These are phyloP conservation scores for Cephus nigrinus DNA, from an alignment of 2,888 invertebrate species.

Conservation along the genomic window DNA sequence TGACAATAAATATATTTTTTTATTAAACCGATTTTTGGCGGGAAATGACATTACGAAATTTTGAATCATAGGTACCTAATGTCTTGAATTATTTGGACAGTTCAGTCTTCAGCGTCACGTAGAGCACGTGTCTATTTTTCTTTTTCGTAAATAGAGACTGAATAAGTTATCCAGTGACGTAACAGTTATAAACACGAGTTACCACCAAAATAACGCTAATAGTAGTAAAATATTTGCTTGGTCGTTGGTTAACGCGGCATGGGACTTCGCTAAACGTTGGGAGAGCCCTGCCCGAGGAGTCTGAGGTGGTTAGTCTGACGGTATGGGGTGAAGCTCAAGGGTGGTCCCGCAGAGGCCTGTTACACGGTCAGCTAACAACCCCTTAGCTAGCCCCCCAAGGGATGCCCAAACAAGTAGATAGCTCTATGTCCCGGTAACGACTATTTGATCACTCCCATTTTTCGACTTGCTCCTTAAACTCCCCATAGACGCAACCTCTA, in stretches of 20 bases:
- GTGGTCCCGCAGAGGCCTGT: slow-evolving; percentile 56
- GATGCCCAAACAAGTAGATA: slow-evolving; percentile 45
- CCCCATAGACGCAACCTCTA: no score
- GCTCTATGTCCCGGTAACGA: slow-evolving; percentile 46
- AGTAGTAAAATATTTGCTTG: slow-evolving; percentile 37
- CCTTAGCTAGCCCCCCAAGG: slow-evolving; percentile 49
- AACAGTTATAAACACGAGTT: not conserved
- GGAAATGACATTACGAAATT: no score
- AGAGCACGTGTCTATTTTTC: no score
- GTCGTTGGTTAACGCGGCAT: slow-evolving; percentile 14
- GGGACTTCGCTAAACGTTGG: slow-evolving; percentile 26
- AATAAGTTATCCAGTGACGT: no score
- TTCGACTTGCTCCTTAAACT: slow-evolving; percentile 10
- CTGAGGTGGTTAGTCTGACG: slow-evolving; percentile 12
- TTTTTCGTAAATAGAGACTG: no score
- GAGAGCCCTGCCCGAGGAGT: slow-evolving; percentile 6
- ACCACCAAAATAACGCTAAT: slow-evolving; percentile 26
- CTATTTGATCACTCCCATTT: slow-evolving; percentile 52
- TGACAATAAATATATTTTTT: no score
- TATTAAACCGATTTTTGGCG: no score
- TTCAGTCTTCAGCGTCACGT: no score
- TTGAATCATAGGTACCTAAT: no score
- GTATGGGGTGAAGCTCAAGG: slow-evolving; percentile 14
- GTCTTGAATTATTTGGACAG: no score
- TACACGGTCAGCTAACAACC: slow-evolving; percentile 62